Evolutionary conservation across 2,113 vertebrate genomes (phyloP).

Genomic region (Odontesthes bonariensis): DNA sequence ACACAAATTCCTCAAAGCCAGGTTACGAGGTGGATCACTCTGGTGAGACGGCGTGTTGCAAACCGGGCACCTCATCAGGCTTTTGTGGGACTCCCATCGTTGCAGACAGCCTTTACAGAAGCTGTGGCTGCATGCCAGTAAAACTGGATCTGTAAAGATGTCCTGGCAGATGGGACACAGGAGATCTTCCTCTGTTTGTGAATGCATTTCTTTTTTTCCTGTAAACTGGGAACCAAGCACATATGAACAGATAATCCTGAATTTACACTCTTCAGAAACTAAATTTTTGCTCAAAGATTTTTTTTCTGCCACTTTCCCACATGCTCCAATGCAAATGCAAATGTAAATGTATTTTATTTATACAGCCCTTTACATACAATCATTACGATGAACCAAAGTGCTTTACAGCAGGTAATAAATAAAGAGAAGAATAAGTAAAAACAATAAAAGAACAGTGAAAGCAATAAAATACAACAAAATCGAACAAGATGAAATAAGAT

Average conservation of each 20-base stretch:
- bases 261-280: no score
- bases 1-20: constrained; percentile 35
- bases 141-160: constrained; percentile 31
- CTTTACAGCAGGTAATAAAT: no score
- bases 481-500: no score
- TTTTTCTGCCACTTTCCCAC: background rate
- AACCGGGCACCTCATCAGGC: background rate
- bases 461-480: no score
- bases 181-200: background rate
- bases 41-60: background rate
- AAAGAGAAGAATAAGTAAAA: no score
- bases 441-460: no score
- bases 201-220: constrained; percentile 16
- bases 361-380: no score
- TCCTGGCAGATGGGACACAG: constrained; percentile 12
- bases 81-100: constrained; percentile 5
- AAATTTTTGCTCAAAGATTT: background rate
- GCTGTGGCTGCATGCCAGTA: constrained; percentile 40
- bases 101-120: constrained; percentile 34
- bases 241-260: background rate
- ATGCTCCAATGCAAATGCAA: no score
- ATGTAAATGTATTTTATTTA: no score
- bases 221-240: background rate
- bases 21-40: constrained; percentile 1
- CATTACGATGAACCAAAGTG: no score